Base-by-base conservation (phyloP, 2,888 invertebrate species). In the Ametastegia equiseti region DNA sequence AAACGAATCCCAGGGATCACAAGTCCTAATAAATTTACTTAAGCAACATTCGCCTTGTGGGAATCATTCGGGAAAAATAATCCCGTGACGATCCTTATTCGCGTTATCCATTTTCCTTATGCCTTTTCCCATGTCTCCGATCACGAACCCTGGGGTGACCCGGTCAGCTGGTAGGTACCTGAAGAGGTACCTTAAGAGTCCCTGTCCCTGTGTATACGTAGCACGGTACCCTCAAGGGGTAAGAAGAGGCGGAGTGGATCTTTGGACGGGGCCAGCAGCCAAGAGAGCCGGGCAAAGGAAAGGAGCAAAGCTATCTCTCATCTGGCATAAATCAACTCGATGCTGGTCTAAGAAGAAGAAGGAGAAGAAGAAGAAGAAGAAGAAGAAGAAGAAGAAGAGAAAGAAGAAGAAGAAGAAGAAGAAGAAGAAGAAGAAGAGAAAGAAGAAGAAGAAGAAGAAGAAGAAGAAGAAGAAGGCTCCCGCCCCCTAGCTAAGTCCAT, bases 251-350 rank as follows among this genome's bases (percentile, higher is more conserved):
- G 80, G 84, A 83, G 81, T 47, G 47, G 30, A 71, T 45, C 45
- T 71, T 42, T 4, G 85, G 75, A 50, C 15, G 57, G 82, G 82
- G 83, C 84, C 39, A 67, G 36, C 83, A 83, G 81, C 69, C 85
- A 81, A 84, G 84, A 84, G 83, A 78, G 83, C 82, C 82, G n/a
- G 81, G 81, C 86, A 81, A 86, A 84, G 88, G 86, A 88, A 86
- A 88, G 87, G 87, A 88, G 86, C 88, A 87, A 87, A 84, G 85
- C 88, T 91, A 91, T 91, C 90, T 91, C 88, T 88, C 89, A 91
- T 91, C 90, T 91, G 89, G 90, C 88, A 91, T 91, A 91, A 91
- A 91, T 91, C 90, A 91, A 91, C 89, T 89, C 89, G 88, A 88
- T 90, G 89, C 89, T 89, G 86, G 86, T 90, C 89, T 88, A 87